Conservation (phyloP, 2,888 invertebrate genomes). For the Maniola hyperantus region DNA sequence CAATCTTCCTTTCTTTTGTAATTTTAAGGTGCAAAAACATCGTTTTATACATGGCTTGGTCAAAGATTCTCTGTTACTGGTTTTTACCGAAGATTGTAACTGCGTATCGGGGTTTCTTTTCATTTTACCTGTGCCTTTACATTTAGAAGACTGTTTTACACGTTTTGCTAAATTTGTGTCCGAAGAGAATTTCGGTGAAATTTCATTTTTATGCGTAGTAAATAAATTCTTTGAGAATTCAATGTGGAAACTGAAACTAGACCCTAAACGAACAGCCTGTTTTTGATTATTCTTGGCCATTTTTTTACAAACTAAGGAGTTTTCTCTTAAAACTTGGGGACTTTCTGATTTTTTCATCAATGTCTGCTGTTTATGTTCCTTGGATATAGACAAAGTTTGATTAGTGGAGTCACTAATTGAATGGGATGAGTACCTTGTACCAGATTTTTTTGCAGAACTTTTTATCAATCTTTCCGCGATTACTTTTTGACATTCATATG, state of each 20-base stretch:
- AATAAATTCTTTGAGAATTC: conserved; percentile 36
- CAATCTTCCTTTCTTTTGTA: conserved; percentile 40
- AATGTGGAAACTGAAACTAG: conserved; percentile 40
- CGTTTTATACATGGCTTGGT: conserved; percentile 42
- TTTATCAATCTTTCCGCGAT: conserved; percentile 46
- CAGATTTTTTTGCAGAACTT: conserved; percentile 41
- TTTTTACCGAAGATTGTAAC: conserved; percentile 23
- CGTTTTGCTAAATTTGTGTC: conserved; percentile 5
- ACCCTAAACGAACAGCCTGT: conserved; percentile 37
- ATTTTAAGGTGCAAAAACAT: conserved; percentile 52
- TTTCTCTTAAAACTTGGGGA: conserved; percentile 2
- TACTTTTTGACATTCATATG: conserved; percentile 47
- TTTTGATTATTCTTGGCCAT: conserved; percentile 6
- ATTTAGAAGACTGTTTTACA: neutral
- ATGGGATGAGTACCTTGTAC: conserved; percentile 33
- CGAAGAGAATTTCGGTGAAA: conserved; percentile 6
- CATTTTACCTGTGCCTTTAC: conserved; percentile 27
- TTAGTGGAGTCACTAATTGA: conserved; percentile 36
- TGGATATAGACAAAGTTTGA: conserved; percentile 27
- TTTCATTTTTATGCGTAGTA: conserved; percentile 9
- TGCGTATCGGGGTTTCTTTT: conserved; percentile 36
- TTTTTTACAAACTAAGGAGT: neutral
- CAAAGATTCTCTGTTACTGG: conserved; percentile 38
- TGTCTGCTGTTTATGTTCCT: conserved; percentile 12
- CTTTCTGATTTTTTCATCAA: neutral